These are phyloP conservation scores for Rhagonycha lutea DNA, from an alignment of 2,888 invertebrate species.

Conservation along the genomic window DNA sequence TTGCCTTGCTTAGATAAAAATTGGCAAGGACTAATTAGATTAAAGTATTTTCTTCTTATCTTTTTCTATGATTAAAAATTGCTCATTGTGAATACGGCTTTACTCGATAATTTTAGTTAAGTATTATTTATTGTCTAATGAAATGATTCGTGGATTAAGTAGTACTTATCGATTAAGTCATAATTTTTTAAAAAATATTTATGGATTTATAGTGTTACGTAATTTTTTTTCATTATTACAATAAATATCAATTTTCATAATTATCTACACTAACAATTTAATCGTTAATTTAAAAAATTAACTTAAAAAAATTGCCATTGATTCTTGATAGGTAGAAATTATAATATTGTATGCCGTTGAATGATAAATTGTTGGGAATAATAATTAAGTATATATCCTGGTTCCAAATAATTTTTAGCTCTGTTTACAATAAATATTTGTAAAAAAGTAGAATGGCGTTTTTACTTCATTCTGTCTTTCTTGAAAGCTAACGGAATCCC, in stretches of 20 bases:
- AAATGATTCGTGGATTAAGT: neutral
- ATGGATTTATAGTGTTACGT: neutral
- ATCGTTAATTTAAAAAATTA: neutral
- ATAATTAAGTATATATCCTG: neutral
- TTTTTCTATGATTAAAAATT: too few relatives aligned
- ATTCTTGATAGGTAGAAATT: too few relatives aligned
- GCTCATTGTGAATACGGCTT: too few relatives aligned
- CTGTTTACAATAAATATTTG: neutral
- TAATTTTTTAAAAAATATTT: neutral
- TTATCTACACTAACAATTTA: neutral
- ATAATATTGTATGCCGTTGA: neutral
- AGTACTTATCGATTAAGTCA: neutral
- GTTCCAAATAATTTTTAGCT: neutral
- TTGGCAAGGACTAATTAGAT: too few relatives aligned
- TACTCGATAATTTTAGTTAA: too few relatives aligned
- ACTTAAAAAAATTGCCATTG: too few relatives aligned
- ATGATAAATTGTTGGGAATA: neutral
- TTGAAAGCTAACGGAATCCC: too few relatives aligned
- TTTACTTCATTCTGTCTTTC: too few relatives aligned
- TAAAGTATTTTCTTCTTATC: too few relatives aligned
- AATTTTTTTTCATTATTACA: neutral
- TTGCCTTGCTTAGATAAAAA: too few relatives aligned
- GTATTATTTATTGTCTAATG: too few relatives aligned
- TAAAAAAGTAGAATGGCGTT: too few relatives aligned
- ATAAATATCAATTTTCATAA: neutral